Base-by-base conservation (phyloP, 2,797 vertebrate genomes). In the Urosaurus nigricauda region DNA sequence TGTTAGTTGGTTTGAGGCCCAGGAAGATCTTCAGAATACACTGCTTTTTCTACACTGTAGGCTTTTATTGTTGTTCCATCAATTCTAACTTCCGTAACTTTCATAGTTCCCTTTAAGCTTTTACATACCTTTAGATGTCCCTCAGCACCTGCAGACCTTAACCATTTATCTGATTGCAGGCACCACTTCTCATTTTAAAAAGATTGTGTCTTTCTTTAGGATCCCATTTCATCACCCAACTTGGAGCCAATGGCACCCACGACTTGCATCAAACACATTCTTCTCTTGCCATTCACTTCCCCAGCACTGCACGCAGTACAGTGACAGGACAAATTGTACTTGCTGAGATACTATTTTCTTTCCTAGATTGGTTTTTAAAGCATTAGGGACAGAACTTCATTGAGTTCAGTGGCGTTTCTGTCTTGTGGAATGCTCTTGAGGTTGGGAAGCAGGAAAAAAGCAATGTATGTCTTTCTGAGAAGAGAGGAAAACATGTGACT, bases 291-390 rank as follows among this genome's bases (percentile, higher is more conserved):
- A 43, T 71, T 56, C 16, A 73, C 81, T 87, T 37, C 21, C 26
- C 35, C 53, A 4, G 1, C n/a, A 40, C 53, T 43, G 16, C 65
- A n/a, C 16, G 14, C 13, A 58, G 65, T 24, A 12, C 9, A 19
- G 9, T 77, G 56, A 16, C 73, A 85, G 56, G 84, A 63, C 73
- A 78, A 63, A 78, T 47, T 86, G 56, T 17, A 8, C 35, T 74
- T 40, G 8, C 2, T 73, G 16, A 73, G 26, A 32, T 32, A 73
- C 40, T n/a, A 32, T 56, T 51, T 3, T 79, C 60, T 43, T 86
- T 51, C 16, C 75, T 79, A 6, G 51, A 60, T 32, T 74, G 65
- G 71, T 82, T 87, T 86, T 43, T n/a, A 56, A 87, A 73, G 51
- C 78, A 74, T 6, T 79, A 35, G 14, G 24, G 77, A 56, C n/a